phyloP scores from a whole-genome alignment of 2,113 vertebrate species.

The Hemibagrus wyckioides region DNA sequence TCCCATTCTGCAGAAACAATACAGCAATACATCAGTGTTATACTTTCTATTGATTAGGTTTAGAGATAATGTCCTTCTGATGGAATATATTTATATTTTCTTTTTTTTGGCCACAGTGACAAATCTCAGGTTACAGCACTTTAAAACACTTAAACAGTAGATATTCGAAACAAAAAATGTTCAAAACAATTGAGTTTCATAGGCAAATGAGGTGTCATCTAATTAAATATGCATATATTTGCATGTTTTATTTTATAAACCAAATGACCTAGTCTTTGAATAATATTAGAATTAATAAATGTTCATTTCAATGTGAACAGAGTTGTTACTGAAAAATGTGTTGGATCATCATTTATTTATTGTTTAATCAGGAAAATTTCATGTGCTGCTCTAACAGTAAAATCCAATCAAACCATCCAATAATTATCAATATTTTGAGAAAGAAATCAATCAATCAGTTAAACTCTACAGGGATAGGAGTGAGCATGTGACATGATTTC shows the following conservation, averaged over 20 bases:
- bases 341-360: background rate
- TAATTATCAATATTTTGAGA: background rate
- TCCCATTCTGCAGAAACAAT: constrained; percentile 85
- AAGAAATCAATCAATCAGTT: too few species aligned
- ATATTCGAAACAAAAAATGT: too few species aligned
- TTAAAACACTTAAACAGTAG: background rate
- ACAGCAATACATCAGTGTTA: background rate
- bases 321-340: background rate
- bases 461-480: too few species aligned
- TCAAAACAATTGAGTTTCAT: background rate
- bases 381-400: background rate
- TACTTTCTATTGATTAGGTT: background rate
- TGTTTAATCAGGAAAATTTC: background rate
- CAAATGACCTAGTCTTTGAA: background rate
- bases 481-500: background rate
- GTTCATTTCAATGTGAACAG: background rate
- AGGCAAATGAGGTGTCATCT: background rate
- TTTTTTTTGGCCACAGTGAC: too few species aligned
- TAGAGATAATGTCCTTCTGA: background rate
- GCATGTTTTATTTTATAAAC: background rate
- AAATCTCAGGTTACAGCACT: too few species aligned
- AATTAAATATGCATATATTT: background rate
- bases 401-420: background rate
- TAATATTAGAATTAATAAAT: background rate
- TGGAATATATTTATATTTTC: background rate